These are phyloP conservation scores for Fissipunctia ypsillon DNA, from an alignment of 2,888 invertebrate species.

Conservation along the genomic window DNA sequence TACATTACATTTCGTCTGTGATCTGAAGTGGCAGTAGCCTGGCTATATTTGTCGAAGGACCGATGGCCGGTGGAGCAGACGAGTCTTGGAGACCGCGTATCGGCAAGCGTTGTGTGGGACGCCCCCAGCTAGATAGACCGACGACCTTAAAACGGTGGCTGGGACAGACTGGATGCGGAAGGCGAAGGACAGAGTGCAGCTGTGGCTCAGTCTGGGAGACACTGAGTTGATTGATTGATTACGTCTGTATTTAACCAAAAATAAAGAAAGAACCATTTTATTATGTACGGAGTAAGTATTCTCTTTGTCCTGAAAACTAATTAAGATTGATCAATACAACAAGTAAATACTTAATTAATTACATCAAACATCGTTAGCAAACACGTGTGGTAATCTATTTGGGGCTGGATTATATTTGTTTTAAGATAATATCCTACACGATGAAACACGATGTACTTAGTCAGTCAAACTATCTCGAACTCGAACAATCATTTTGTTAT, in stretches of 20 bases:
- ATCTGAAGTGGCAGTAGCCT: background rate
- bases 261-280: background rate
- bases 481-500: background rate
- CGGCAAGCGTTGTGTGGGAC: no score
- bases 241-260: background rate
- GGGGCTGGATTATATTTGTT: slow-evolving; percentile 14
- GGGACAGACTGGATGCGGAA: background rate
- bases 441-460: background rate
- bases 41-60: background rate
- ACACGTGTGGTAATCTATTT: slow-evolving; percentile 27
- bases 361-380: slow-evolving; percentile 29
- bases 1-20: background rate
- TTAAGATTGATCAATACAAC: slow-evolving; percentile 15
- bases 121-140: no score
- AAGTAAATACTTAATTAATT: slow-evolving; percentile 23
- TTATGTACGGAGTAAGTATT: background rate
- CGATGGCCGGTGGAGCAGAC: background rate
- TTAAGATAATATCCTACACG: background rate
- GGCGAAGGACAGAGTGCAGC: no score
- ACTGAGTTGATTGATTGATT: background rate
- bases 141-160: no score
- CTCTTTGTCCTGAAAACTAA: background rate
- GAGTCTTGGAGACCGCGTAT: background rate
- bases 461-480: background rate
- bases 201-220: background rate